phyloP scores from a whole-genome alignment of 2,797 vertebrate species.

The Poeciliopsis presidionis region DNA sequence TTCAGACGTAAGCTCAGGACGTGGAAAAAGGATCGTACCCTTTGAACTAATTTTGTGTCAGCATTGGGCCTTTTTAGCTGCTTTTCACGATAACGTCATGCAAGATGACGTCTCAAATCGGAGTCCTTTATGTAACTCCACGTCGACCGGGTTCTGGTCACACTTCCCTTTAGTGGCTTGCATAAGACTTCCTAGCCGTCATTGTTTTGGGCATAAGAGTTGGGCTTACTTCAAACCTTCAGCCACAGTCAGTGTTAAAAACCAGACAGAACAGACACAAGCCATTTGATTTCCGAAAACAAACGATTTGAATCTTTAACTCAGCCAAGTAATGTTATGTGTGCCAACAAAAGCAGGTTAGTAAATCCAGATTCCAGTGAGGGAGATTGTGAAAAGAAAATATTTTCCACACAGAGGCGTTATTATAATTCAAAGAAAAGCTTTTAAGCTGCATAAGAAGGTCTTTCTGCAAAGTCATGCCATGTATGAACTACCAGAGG shows the following conservation, averaged over 20 bases:
- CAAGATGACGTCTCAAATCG: conserved; percentile 19
- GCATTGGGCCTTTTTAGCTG: conserved; percentile 12
- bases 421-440: not conserved
- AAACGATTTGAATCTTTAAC: not conserved
- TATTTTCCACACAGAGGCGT: not conserved
- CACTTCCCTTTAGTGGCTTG: conserved; percentile 3
- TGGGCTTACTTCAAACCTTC: conserved; percentile 15
- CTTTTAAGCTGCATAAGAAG: not conserved
- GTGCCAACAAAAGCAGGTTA: not conserved
- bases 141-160: conserved; percentile 4
- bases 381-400: conserved; percentile 7
- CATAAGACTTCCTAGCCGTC: not conserved
- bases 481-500: conserved; percentile 3
- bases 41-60: conserved; percentile 10
- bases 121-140: conserved; percentile 10
- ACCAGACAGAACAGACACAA: not conserved
- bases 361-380: not conserved
- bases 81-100: conserved; percentile 12
- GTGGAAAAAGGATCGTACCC: conserved; percentile 16
- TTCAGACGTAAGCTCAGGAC: conserved; percentile 67
- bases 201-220: conserved; percentile 12
- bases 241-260: not conserved
- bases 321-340: not conserved
- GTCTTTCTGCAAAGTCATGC: not conserved
- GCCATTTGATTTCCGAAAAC: not conserved